A percentile compares a stretch with the other conserved stretches of the same genome.
These are phyloP conservation scores for Orchestia grillus DNA, from an alignment of 1,140 invertebrate species.

Conservation along the genomic window DNA sequence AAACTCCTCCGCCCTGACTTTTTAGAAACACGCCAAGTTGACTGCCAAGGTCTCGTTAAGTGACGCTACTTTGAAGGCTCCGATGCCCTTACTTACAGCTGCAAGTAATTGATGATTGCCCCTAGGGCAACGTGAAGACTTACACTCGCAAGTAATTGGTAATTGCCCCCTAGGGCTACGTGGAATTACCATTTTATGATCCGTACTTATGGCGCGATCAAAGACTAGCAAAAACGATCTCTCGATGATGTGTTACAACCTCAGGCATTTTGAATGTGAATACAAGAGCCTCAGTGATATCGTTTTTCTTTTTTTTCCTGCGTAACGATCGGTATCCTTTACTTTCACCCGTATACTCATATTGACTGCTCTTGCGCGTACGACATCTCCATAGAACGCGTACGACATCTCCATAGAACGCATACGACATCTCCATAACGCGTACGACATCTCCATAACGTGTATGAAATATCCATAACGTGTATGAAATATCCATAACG, in stretches of 20 bases:
- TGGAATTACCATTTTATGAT: conserved; percentile 2
- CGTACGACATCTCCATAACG: background rate
- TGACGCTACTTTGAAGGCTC: background rate
- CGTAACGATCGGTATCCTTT: background rate
- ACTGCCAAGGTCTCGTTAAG: background rate
- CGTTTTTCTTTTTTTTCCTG: background rate
- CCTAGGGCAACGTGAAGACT: background rate
- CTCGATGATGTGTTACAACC: background rate
- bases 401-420: background rate
- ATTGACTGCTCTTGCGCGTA: background rate
- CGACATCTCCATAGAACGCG: background rate
- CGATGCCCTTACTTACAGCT: background rate
- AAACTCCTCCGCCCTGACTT: background rate
- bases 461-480: background rate
- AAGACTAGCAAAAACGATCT: background rate
- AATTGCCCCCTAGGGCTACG: background rate
- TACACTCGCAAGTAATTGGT: background rate
- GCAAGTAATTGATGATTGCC: background rate
- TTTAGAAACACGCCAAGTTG: background rate
- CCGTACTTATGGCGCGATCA: background rate
- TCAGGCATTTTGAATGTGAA: background rate
- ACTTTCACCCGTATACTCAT: background rate
- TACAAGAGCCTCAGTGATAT: background rate
- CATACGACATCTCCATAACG: background rate
- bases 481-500: background rate